phyloP scores from a whole-genome alignment of 2,113 vertebrate genomes.

The Bubo scandiacus region DNA sequence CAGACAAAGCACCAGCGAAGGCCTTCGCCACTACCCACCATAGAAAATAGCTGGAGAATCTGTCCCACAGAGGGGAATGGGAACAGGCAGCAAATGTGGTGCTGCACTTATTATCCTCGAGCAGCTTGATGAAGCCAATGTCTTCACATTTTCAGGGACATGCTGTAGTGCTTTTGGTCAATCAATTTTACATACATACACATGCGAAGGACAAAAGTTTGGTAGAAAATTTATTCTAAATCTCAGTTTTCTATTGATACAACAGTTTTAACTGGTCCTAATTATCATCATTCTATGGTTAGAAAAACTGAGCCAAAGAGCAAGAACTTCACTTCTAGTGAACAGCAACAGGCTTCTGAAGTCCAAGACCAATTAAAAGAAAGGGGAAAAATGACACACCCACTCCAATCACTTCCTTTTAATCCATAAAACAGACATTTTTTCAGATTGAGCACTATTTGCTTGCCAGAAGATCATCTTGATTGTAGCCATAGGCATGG shows the following conservation, averaged over 20 bases:
- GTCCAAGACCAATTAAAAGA: neutral
- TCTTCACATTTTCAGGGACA: neutral
- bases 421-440: neutral
- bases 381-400: neutral
- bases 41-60: neutral
- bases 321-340: neutral
- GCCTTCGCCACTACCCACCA: neutral
- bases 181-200: neutral
- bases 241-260: neutral
- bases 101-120: neutral
- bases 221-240: neutral
- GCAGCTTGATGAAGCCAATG: neutral
- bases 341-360: neutral
- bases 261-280: neutral
- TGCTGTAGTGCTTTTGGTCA: neutral
- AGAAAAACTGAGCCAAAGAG: neutral
- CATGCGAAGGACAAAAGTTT: neutral
- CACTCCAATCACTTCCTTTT: neutral
- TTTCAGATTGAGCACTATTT: neutral
- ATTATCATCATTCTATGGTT: neutral
- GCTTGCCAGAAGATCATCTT: neutral
- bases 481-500: neutral
- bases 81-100: neutral
- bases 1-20: neutral
- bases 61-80: neutral